Evolutionary conservation across 1,140 invertebrate species (phyloP).

Genomic region (Cherax quadricarinatus): DNA sequence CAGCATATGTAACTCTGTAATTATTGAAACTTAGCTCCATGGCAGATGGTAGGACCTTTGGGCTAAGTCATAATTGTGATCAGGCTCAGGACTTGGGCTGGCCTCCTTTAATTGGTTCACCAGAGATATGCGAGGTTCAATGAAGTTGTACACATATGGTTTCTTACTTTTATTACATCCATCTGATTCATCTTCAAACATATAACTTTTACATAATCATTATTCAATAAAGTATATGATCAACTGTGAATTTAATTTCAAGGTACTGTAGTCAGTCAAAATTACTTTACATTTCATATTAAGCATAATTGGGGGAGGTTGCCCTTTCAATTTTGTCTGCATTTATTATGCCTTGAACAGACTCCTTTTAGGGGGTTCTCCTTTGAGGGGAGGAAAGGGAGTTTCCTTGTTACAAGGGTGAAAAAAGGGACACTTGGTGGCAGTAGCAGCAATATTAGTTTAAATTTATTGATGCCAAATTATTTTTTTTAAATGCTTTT

Average conservation of each 20-base stretch:
- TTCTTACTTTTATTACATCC: conserved; percentile 53
- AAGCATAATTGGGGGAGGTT: too few species aligned
- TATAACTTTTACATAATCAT: neutral
- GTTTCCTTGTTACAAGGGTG: too few species aligned
- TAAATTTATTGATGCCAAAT: too few species aligned
- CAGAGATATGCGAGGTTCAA: conserved; percentile 32
- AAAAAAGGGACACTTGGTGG: too few species aligned
- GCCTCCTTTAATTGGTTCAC: neutral
- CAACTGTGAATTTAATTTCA: conserved; percentile 14
- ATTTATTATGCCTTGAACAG: too few species aligned
- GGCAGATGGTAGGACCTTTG: neutral
- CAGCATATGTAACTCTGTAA: neutral
- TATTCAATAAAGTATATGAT: conserved; percentile 15
- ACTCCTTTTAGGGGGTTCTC: too few species aligned
- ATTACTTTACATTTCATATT: too few species aligned
- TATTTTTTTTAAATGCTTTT: too few species aligned
- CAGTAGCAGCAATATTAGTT: too few species aligned
- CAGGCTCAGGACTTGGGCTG: conserved; percentile 11
- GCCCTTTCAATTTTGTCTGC: too few species aligned
- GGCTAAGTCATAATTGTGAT: conserved; percentile 29
- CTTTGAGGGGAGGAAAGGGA: too few species aligned
- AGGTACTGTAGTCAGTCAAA: neutral
- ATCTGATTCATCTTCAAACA: conserved; percentile 16
- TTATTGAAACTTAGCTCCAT: neutral
- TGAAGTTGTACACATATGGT: conserved; percentile 40